phyloP scores from a whole-genome alignment of 1,140 invertebrate genomes.

The Dendrolimus punctatus region DNA sequence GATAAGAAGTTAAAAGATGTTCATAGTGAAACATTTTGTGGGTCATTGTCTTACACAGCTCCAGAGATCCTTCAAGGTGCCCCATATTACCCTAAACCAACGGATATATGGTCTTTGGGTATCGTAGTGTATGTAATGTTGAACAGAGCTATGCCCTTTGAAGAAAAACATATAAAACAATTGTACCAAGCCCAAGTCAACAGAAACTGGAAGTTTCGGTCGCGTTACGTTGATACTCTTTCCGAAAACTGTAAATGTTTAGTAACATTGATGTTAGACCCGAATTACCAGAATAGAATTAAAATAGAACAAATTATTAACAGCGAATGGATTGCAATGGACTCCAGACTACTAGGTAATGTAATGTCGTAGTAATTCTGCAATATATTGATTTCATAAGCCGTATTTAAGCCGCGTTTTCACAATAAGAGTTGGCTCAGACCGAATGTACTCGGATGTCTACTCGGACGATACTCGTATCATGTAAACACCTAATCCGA shows the following conservation, averaged over 20 bases:
- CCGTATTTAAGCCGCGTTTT: too few species aligned
- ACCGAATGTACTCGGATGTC: too few species aligned
- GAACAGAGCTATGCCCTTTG: slow-evolving; percentile 87
- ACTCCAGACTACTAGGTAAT: slow-evolving; percentile 56
- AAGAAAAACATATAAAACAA: slow-evolving; percentile 80
- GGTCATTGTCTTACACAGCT: slow-evolving; percentile 80
- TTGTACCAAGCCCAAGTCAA: slow-evolving; percentile 76
- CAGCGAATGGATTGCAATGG: slow-evolving; percentile 73
- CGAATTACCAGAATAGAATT: slow-evolving; percentile 72
- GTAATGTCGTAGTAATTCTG: slow-evolving; percentile 1
- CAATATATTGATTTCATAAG: too few species aligned
- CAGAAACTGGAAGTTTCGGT: slow-evolving; percentile 77
- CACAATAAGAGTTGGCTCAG: too few species aligned
- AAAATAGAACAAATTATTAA: slow-evolving; percentile 50
- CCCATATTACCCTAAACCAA: slow-evolving; percentile 77
- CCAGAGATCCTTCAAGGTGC: slow-evolving; percentile 78
- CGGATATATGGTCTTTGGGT: slow-evolving; percentile 81
- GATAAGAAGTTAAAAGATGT: slow-evolving; percentile 71
- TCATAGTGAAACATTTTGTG: slow-evolving; percentile 80
- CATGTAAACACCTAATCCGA: too few species aligned
- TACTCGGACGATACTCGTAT: too few species aligned
- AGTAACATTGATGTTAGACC: slow-evolving; percentile 76
- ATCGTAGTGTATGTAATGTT: slow-evolving; percentile 81
- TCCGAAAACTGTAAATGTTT: slow-evolving; percentile 72
- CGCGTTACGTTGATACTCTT: slow-evolving; percentile 67